Evolutionary conservation across 2,113 vertebrate species (phyloP).

Genomic region (Gobio gobio): DNA sequence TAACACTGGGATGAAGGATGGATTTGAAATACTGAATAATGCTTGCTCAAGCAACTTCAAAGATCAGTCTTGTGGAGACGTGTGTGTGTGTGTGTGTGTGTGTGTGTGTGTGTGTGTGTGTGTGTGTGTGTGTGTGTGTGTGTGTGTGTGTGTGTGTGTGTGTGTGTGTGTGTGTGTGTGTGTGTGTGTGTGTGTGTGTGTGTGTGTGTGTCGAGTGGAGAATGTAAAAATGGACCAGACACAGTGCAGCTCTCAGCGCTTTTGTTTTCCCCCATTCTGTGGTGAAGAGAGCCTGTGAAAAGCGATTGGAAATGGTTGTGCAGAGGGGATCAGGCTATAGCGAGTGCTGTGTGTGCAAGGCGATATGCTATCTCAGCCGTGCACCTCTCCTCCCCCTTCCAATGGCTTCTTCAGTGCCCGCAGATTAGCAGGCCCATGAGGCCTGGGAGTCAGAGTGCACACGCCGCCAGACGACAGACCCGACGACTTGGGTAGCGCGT

Average conservation of each 20-base stretch:
- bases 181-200: neutral
- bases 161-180: neutral
- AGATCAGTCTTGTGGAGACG: slow-evolving; percentile 30
- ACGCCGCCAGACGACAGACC: slow-evolving; percentile 40
- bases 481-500: neutral
- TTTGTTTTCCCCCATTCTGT: slow-evolving; percentile 51
- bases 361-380: slow-evolving; percentile 51
- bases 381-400: slow-evolving; percentile 34
- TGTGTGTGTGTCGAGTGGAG: slow-evolving; percentile 2
- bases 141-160: neutral
- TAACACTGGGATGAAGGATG: neutral
- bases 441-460: slow-evolving; percentile 46
- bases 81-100: neutral
- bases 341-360: slow-evolving; percentile 14
- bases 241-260: slow-evolving; percentile 25
- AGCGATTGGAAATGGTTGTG: slow-evolving; percentile 27
- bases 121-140: neutral
- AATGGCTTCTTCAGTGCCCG: neutral
- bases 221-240: slow-evolving; percentile 53
- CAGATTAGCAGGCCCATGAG: slow-evolving; percentile 47
- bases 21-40: slow-evolving; percentile 18
- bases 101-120: neutral
- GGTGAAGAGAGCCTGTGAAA: slow-evolving; percentile 28
- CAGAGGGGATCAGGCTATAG: slow-evolving; percentile 19
- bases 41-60: slow-evolving; percentile 46